phyloP scores from a whole-genome alignment of 2,797 vertebrate species.

The Protosalanx chinensis region DNA sequence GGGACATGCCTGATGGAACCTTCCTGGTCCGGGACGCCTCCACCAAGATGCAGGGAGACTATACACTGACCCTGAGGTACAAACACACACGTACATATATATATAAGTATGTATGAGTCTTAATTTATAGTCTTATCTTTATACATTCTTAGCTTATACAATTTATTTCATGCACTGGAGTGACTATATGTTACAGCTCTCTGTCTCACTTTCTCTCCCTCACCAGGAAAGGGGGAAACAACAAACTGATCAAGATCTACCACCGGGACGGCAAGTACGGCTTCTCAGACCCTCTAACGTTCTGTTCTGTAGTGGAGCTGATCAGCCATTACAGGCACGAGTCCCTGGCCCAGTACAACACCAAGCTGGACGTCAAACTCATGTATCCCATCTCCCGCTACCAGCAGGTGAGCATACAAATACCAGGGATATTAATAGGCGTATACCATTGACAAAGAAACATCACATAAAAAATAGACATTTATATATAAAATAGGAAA shows the following conservation, averaged over 20 bases:
- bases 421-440: no score
- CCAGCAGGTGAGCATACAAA: constrained; percentile 71
- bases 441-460: no score
- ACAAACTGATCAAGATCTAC: constrained; percentile 97
- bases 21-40: constrained; percentile 94
- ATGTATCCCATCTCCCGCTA: constrained; percentile 88
- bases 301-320: constrained; percentile 90
- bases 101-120: no score
- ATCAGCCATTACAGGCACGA: constrained; percentile 92
- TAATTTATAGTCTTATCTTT: no score
- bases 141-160: no score
- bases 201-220: background rate
- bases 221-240: constrained; percentile 92
- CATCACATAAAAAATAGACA: no score
- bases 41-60: constrained; percentile 86
- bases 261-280: constrained; percentile 90
- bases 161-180: no score
- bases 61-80: constrained; percentile 11
- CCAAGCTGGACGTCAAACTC: constrained; percentile 91
- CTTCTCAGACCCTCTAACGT: constrained; percentile 93
- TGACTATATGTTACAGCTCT: background rate
- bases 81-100: background rate
- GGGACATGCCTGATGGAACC: constrained; percentile 94
- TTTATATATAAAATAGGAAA: no score
- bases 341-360: constrained; percentile 94